These are phyloP conservation scores for Ploceus nigricollis DNA, from an alignment of 2,113 vertebrate species.

Conservation along the genomic window DNA sequence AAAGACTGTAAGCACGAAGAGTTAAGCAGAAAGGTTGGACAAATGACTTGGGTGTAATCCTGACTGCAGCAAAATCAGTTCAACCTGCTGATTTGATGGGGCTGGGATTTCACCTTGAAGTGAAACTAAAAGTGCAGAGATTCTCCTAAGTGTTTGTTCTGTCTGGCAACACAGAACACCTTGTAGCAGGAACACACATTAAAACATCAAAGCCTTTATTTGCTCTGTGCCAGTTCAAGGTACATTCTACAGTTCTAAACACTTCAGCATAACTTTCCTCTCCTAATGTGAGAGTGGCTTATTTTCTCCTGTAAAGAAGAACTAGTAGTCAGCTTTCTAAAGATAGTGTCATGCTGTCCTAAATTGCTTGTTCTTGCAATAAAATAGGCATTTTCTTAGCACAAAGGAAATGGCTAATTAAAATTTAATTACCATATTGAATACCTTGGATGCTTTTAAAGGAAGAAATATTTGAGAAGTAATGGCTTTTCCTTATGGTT, in stretches of 20 bases:
- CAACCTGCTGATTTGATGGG: neutral
- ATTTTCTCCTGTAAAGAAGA: neutral
- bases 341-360: neutral
- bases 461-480: neutral
- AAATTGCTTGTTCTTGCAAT: neutral
- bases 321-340: neutral
- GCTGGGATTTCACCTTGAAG: neutral
- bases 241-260: neutral
- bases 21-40: neutral
- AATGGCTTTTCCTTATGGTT: neutral
- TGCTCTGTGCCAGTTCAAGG: neutral
- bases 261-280: neutral
- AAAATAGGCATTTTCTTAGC: neutral
- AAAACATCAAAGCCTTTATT: constrained; percentile 7
- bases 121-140: neutral
- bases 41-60: neutral
- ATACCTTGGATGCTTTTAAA: neutral
- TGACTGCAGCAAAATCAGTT: neutral
- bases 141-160: neutral
- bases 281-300: neutral
- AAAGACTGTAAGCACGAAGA: neutral
- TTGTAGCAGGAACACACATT: neutral
- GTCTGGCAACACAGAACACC: neutral
- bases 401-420: neutral
- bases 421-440: neutral